These are phyloP conservation scores for Machimus atricapillus DNA, from an alignment of 2,888 invertebrate species.

Conservation along the genomic window DNA sequence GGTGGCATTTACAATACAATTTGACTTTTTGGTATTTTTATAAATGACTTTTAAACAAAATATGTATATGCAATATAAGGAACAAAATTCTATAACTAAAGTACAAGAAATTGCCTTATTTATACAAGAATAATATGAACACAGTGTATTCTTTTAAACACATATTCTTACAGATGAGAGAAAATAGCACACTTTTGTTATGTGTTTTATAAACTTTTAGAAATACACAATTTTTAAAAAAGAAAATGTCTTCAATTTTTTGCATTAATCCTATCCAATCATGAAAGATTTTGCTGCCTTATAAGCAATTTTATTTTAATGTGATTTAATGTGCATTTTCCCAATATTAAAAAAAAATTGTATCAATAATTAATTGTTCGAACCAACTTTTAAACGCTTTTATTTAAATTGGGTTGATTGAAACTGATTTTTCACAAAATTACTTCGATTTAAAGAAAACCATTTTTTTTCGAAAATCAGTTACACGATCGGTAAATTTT, in stretches of 20 bases:
- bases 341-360: too few relatives aligned
- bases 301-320: not conserved
- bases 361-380: too few relatives aligned
- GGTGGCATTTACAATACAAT: not conserved
- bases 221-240: not conserved
- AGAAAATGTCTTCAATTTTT: not conserved
- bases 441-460: too few relatives aligned
- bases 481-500: too few relatives aligned
- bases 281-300: not conserved
- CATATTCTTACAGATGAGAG: not conserved
- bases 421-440: too few relatives aligned
- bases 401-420: too few relatives aligned
- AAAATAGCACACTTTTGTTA: not conserved
- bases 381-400: too few relatives aligned
- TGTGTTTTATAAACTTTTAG: not conserved
- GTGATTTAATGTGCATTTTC: not conserved
- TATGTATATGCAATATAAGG: not conserved
- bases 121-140: not conserved
- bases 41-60: not conserved
- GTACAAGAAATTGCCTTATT: conserved; percentile 33
- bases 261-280: not conserved
- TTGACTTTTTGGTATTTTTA: conserved; percentile 1
- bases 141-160: not conserved
- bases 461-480: too few relatives aligned
- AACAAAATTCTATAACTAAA: conserved; percentile 2